These are phyloP conservation scores for Dendrophyllia cribrosa DNA, from an alignment of 64 coral and sea anemone species.

Conservation along the genomic window DNA sequence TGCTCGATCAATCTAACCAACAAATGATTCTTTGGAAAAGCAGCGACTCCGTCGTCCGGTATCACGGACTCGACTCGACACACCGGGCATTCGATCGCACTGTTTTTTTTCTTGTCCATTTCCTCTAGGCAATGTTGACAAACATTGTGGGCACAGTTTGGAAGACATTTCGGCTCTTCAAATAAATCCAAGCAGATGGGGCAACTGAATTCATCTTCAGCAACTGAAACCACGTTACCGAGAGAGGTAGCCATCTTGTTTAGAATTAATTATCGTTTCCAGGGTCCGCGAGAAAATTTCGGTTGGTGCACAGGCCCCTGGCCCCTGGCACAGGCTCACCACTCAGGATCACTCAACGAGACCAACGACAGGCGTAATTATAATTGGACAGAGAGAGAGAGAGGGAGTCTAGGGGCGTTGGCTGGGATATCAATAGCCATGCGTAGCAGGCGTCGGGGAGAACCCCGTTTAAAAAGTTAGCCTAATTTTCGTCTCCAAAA, in stretches of 20 bases:
- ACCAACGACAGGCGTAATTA: too few species aligned
- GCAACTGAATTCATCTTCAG: slow-evolving; percentile 82
- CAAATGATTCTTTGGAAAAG: slow-evolving; percentile 80
- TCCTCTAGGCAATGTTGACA: slow-evolving; percentile 70
- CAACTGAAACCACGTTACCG: background rate
- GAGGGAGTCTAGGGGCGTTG: too few species aligned
- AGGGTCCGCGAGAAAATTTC: background rate
- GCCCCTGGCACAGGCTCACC: too few species aligned
- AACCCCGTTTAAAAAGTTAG: too few species aligned
- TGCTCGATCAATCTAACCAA: slow-evolving; percentile 79
- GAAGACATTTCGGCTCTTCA: slow-evolving; percentile 81
- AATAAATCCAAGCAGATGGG: slow-evolving; percentile 83
- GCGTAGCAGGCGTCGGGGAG: too few species aligned
- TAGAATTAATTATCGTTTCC: background rate
- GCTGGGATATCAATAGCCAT: too few species aligned
- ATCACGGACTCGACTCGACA: slow-evolving; percentile 72
- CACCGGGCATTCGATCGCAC: slow-evolving; percentile 69
- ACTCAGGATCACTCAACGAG: too few species aligned
- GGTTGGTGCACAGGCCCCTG: too few species aligned
- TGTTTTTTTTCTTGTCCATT: slow-evolving; percentile 48
- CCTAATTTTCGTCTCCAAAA: too few species aligned
- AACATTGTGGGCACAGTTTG: slow-evolving; percentile 80
- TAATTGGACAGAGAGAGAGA: too few species aligned
- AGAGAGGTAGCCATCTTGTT: background rate
- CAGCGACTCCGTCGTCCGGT: slow-evolving; percentile 49